Evolutionary conservation across 2,888 invertebrate species (phyloP), one percentile per base, ranked within the genome.

Genomic region (Myopa tessellatipennis): DNA sequence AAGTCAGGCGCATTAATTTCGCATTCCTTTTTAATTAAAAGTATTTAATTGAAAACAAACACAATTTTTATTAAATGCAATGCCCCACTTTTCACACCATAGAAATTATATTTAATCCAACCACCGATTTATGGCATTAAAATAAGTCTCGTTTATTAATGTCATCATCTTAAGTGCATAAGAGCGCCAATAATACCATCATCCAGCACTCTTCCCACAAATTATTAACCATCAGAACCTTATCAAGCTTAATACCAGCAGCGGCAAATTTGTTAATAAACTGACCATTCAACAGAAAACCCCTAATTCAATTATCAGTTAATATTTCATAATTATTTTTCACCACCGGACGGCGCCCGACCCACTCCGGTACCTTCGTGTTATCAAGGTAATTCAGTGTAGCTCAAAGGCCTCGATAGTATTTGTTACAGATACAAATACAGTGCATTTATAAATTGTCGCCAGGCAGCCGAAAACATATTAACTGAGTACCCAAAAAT

Each of bases 281-380:
- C 61, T 26, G 50, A 7, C 26, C 73, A 63, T 73, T 73, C 63
- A 50, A 50, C 55, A 63, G 34, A 63, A 38, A 18, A 50, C 45
- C 26, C 84, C 82, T 83, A 82, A 82, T 85, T 86, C 84, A 85
- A 85, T 85, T 85, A 85, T 83, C 85, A 83, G 84, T 82, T 85
- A 82, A 83, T 85, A 85, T 84, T 85, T 80, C 83, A 80, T 82
- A 80, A 83, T 84, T 80, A 81, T 81, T 79, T 79, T 82, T 80
- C 26, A 63, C 63, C 18, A 63, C 18, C 63, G 26, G 12, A 12
- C 74, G 78, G 70, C 50, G 50, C 50, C 63, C 74, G 63, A 63
- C 18, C 26, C 63, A 26, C 26, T 63, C 63, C 18, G n/a, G 18
- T 34, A 34, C 36, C n/a, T 34, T 67, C 36, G 26, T 7, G 10